Evolutionary conservation across 2,888 invertebrate genomes (phyloP), one percentile per base, ranked within the genome.

Genomic region (Sphinx pinastri): DNA sequence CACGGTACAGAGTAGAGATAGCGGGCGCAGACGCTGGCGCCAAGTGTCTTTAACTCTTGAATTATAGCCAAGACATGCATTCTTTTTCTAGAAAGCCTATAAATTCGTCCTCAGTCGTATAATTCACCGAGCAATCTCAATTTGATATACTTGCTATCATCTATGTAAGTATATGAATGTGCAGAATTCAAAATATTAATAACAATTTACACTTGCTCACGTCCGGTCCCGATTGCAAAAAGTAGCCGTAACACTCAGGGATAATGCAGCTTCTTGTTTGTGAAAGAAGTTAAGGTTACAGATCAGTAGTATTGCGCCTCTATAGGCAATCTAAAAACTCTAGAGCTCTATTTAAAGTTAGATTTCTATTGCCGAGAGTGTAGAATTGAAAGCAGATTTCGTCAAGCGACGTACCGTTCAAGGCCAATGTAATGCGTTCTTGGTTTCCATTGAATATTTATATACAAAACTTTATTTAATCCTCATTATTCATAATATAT

Each of bases 21-120:
- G 49, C 49, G 49, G 19, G 63, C 49, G 63, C 11, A 63, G 19
- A 8, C 63, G 47, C 38, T 47, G 47, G 47, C 16, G 60, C 60
- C 60, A 45, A 60, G n/a, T 16, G 47, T 45, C 60, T 8, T 31
- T 16, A 25, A 19, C 49, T 13, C 47, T 49, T 63, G 63, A 63
- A 49, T 19, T 47, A 13, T 7, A 63, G 63, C 25, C 63, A 49
- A 63, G 7, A 58, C 7, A 16, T 19, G 11, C 7, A 63, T 63
- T 49, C 16, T 63, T 63, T 63, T 49, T 0, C 49, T 63, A 49
- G 7, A 49, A 49, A 19, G 13, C 19, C 19, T 12, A 49, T 63
- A 19, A 60, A 49, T 49, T 63, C 63, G 11, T 19, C 12, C 45
- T 45, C 19, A 19, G 63, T 38, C 5, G 5, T 7, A 13, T 16